Evolutionary conservation across 2,888 invertebrate species (phyloP), one percentile per base, ranked within the genome.

Genomic region (Conchocele bisecta): DNA sequence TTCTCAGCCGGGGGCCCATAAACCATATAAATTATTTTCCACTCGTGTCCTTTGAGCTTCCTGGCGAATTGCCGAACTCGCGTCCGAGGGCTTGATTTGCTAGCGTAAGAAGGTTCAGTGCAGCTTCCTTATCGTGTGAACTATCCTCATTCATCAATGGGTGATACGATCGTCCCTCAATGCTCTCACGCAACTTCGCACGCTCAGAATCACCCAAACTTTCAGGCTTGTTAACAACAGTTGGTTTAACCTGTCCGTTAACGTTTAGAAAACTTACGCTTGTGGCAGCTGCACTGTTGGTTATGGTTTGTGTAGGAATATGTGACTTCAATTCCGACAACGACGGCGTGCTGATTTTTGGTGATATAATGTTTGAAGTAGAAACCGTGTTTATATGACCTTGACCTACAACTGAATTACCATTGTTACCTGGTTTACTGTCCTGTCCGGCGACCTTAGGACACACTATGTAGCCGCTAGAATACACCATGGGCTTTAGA

Each of bases 61-160:
- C 42, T 26, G 24, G 26, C 13, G 46, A 48, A 28, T 44, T 69
- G 26, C 39, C 41, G 5, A n/a, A 5, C 15, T 44, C 26, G n/a
- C 64, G 63, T 33, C 42, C 71, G 13, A 68, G 46, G n/a, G 65
- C 75, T 50, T 79, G 78, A 54, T 83, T 83, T 7, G 83, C 83
- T 24, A 83, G 56, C n/a, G 79, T 77, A 56, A 83, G 56, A 22
- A 83, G 65, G 67, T 83, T 83, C 5, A 82, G 61, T 50, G 83
- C 83, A 15, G 83, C 83, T 48, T 83, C 83, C 51, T 83, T 75
- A 48, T 80, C 75, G 58, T 54, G 76, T 13, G 54, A 33, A 41
- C 60, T 59, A 46, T 71, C 75, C 46, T 68, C 68, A 31, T 67
- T 72, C 3, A 72, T 53, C 15, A 68, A 56, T 28, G 60, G 60